Evolutionary conservation across 1,140 invertebrate species (phyloP).

Genomic region (Amphibalanus amphitrite): DNA sequence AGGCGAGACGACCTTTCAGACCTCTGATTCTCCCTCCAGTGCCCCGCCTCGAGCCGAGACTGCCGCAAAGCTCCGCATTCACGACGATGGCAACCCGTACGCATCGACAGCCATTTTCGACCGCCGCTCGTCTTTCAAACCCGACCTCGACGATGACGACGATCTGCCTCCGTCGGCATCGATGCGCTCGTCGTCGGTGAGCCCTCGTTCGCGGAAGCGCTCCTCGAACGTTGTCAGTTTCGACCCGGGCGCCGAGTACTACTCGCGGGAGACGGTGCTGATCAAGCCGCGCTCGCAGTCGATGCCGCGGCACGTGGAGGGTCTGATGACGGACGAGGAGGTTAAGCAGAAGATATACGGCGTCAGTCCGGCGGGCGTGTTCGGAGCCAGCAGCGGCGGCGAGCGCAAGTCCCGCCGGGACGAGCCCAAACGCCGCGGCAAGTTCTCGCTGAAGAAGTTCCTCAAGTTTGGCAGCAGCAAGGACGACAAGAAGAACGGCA

Average conservation of each 20-base stretch:
- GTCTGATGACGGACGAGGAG: not conserved
- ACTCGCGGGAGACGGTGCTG: not conserved
- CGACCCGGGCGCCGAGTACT: not conserved
- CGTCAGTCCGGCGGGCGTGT: not conserved
- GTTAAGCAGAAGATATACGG: not conserved
- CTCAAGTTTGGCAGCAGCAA: slow-evolving; percentile 52
- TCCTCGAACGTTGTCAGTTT: not conserved
- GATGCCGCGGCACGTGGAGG: not conserved
- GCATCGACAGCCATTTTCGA: not conserved
- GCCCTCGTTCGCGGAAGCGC: not conserved
- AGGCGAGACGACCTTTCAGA: not conserved
- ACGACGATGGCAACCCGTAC: not conserved
- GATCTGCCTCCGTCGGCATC: not conserved
- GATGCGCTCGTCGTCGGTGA: not conserved
- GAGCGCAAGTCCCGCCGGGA: slow-evolving; percentile 7
- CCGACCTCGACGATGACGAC: not conserved
- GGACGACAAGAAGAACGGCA: slow-evolving; percentile 39
- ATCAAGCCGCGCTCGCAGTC: slow-evolving; percentile 1
- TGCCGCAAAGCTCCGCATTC: not conserved
- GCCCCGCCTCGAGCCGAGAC: not conserved
- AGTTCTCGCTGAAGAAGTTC: slow-evolving; percentile 66
- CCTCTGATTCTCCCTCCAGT: not conserved
- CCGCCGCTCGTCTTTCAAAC: not conserved
- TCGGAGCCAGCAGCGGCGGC: slow-evolving; percentile 4
- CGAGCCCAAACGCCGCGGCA: slow-evolving; percentile 13